Evolutionary conservation across 2,113 vertebrate genomes (phyloP).

Genomic region (Sinosuthora webbiana): DNA sequence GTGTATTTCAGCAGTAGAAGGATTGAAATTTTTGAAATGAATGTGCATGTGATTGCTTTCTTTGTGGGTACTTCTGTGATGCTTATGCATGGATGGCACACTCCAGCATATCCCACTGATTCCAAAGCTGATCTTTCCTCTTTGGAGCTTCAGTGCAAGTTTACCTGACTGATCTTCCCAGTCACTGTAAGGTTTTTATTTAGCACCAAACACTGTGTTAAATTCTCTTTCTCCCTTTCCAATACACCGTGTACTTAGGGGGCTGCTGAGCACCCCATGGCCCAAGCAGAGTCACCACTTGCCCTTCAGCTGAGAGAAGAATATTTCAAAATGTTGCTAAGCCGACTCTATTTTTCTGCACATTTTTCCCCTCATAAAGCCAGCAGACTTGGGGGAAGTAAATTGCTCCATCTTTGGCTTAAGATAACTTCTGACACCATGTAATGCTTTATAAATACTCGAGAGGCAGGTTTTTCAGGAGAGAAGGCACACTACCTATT

Average conservation of each 20-base stretch:
- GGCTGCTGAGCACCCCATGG: neutral
- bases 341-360: neutral
- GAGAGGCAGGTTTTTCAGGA: slow-evolving; percentile 6
- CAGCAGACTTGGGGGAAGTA: neutral
- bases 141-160: neutral
- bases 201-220: neutral
- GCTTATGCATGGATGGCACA: neutral
- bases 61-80: neutral
- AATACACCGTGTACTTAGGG: neutral
- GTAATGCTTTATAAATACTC: slow-evolving; percentile 28
- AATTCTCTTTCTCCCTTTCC: neutral
- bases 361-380: neutral
- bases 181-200: neutral
- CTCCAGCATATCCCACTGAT: neutral
- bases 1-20: neutral
- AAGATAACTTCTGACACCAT: slow-evolving; percentile 12
- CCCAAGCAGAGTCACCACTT: neutral
- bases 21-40: neutral
- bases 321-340: neutral
- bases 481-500: neutral
- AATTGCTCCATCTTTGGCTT: slow-evolving; percentile 19
- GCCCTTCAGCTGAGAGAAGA: neutral
- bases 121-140: neutral
- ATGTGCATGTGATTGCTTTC: neutral
- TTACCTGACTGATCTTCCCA: neutral